These are phyloP conservation scores for Okapia johnstoni DNA, from an alignment of 2,113 vertebrate genomes.

Conservation along the genomic window DNA sequence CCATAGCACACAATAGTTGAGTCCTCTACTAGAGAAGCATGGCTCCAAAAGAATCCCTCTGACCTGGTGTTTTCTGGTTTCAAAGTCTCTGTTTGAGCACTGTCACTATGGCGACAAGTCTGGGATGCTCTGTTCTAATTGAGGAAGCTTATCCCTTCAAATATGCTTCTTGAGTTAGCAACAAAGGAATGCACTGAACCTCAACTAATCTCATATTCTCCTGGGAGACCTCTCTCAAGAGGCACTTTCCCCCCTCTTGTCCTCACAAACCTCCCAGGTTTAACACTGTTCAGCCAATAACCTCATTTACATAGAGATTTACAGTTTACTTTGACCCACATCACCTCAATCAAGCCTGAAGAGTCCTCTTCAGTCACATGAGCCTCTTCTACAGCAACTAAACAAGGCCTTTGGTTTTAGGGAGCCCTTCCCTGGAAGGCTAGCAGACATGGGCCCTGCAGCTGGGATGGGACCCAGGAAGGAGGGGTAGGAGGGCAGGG, in stretches of 20 bases:
- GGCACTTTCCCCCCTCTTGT: constrained; percentile 19
- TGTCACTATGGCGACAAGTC: constrained; percentile 80
- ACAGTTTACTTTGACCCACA: neutral
- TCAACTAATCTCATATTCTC: constrained; percentile 81
- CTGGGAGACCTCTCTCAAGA: constrained; percentile 61
- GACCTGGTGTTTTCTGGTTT: constrained; percentile 64
- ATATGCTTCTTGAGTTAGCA: constrained; percentile 75
- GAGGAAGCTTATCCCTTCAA: constrained; percentile 76
- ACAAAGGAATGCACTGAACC: constrained; percentile 83
- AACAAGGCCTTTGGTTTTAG: neutral
- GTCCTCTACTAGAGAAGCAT: constrained; percentile 17
- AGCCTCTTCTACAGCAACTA: neutral
- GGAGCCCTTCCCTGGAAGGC: neutral
- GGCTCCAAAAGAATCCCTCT: constrained; percentile 52
- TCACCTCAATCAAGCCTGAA: neutral
- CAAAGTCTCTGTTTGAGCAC: constrained; percentile 73
- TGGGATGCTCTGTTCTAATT: constrained; percentile 77
- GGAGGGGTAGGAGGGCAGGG: neutral
- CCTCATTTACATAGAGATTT: neutral
- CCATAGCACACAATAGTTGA: constrained; percentile 13
- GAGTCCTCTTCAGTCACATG: neutral
- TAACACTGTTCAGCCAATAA: neutral
- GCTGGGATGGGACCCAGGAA: neutral
- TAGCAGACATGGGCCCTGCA: neutral
- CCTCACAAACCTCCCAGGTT: constrained; percentile 60